These are phyloP conservation scores for Marcusenius ussheri DNA, from an alignment of 2,113 vertebrate genomes.

Conservation along the genomic window DNA sequence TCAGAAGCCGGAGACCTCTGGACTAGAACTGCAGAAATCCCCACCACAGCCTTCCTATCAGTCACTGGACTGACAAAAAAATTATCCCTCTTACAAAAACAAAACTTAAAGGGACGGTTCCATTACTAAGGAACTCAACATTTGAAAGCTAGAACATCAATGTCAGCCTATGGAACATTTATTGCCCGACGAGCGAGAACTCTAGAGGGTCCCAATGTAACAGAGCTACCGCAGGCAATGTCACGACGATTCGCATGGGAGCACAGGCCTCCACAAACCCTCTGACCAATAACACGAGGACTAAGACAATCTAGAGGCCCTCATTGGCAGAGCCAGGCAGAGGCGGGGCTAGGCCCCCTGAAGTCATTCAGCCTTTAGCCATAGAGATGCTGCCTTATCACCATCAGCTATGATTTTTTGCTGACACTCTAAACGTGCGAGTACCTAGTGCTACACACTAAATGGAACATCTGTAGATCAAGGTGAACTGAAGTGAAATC, in stretches of 20 bases:
- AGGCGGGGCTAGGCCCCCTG: background rate
- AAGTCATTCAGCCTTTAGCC: background rate
- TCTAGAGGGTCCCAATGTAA: background rate
- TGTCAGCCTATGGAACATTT: background rate
- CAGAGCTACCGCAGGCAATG: conserved; percentile 17
- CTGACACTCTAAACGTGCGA: background rate
- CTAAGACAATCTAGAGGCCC: background rate
- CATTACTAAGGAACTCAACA: background rate
- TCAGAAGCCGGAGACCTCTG: background rate
- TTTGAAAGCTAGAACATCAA: background rate
- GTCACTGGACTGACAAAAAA: background rate
- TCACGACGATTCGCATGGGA: background rate
- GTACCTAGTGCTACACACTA: background rate
- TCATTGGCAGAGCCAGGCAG: background rate
- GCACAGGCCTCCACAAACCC: conserved; percentile 7
- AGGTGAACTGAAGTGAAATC: background rate
- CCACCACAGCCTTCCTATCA: background rate
- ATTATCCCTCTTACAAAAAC: background rate
- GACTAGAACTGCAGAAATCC: background rate
- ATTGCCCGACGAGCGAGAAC: background rate
- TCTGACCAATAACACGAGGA: conserved; percentile 2
- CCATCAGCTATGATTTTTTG: background rate
- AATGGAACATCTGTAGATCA: background rate
- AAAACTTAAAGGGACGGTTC: background rate
- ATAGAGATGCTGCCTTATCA: background rate